phyloP scores from a whole-genome alignment of 2,113 vertebrate genomes.

The Nibea coibor region DNA sequence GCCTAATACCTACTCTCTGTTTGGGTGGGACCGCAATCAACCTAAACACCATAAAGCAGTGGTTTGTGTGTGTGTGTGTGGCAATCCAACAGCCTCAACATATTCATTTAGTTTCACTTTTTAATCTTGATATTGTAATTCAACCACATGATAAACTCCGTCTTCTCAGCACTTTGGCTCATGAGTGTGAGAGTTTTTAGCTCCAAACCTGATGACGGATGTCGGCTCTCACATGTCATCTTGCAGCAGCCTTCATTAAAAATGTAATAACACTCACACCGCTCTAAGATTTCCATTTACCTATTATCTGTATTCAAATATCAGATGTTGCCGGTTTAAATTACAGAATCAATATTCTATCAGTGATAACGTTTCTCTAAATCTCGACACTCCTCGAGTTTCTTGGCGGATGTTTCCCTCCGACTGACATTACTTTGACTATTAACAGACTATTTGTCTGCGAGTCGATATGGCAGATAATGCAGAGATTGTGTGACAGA shows the following conservation, averaged over 20 bases:
- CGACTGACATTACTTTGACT: background rate
- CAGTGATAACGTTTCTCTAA: conserved; percentile 10
- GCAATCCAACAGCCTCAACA: background rate
- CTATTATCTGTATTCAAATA: background rate
- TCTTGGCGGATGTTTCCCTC: background rate
- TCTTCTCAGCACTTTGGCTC: background rate
- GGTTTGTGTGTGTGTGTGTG: conserved; percentile 14
- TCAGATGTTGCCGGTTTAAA: background rate
- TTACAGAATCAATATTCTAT: background rate
- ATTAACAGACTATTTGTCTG: conserved; percentile 15
- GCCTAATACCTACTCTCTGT: conserved; percentile 21
- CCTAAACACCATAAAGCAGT: conserved; percentile 10
- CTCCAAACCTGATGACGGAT: background rate
- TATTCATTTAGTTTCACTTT: background rate
- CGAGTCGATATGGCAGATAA: conserved; percentile 7
- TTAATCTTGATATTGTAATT: background rate
- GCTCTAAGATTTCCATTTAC: conserved; percentile 27
- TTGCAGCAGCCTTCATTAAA: background rate
- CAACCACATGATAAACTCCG: no score
- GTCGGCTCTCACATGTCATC: background rate
- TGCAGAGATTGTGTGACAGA: conserved; percentile 13
- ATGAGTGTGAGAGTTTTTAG: background rate
- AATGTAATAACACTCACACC: conserved; percentile 29
- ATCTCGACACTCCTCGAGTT: conserved; percentile 4
- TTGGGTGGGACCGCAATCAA: conserved; percentile 45